Evolutionary conservation across 2,888 invertebrate species (phyloP), one percentile per base, ranked within the genome.

Genomic region (Listrodromus nycthemerus): DNA sequence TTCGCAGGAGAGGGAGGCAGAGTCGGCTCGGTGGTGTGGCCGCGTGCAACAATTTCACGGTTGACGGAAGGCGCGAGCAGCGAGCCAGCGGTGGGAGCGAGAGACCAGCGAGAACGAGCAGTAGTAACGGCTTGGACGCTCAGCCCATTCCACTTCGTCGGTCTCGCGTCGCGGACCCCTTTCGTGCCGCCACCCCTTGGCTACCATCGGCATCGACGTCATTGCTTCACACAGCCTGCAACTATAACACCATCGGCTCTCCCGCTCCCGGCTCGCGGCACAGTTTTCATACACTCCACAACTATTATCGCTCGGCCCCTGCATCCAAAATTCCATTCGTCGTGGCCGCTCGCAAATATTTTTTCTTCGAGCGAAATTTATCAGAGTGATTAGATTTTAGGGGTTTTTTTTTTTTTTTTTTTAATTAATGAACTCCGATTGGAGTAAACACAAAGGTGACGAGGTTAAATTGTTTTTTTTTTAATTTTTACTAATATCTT

Each of bases 31-130:
- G 61, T 55, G 76, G 71, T 55, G 71, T 61, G 88, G 88, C 84
- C 86, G 85, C 86, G 88, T 83, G 88, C 89, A 88, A 92, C 91
- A 92, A 92, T 92, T 92, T 92, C 92, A 92, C 89, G 92, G 85
- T 91, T 88, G 90, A 89, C 90, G 86, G 89, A 89, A 90, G 85
- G 84, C 88, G 67, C 73, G 80, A 74, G 80, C 24, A 37, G 71
- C 16, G 30, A 75, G 67, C 50, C 27, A 19, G 33, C 21, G 63
- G 52, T 66, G 55, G 37, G 52, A 63, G 27, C 30, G 71, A 48
- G 52, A 24, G 71, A 27, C 58, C 2, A 37, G 41, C 21, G 55
- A 55, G 45, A 52, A 37, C 27, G 33, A 58, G 65, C 24, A 76
- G 66, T 55, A 50, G 67, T 33, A 69, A 63, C 76, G 69, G 83